Percentiles rank a stretch among this genome's conserved stretches.
phyloP scores from a whole-genome alignment of 2,888 invertebrate genomes.

The Hirtodrosophila duncani region DNA sequence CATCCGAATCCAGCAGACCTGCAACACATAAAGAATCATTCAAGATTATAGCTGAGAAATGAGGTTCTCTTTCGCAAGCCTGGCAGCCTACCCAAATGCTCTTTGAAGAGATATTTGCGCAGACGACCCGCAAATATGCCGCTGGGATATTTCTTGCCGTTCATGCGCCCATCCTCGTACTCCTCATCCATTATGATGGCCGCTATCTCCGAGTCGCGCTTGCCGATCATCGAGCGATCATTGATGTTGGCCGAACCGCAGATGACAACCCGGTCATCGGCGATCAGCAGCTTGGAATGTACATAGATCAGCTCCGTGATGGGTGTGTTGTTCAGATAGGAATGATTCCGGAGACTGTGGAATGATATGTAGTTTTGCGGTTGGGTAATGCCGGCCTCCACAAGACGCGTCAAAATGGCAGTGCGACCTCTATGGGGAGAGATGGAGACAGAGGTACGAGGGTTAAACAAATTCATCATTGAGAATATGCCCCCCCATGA shows the following conservation, averaged over 20 bases:
- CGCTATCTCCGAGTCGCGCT: constrained; percentile 95
- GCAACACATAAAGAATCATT: too few relatives aligned
- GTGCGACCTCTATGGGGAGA: constrained; percentile 85
- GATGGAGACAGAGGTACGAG: background rate
- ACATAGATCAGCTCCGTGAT: constrained; percentile 97
- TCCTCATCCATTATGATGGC: constrained; percentile 91
- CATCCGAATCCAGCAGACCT: constrained; percentile 79
- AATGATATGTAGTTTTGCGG: constrained; percentile 93
- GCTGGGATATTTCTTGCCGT: constrained; percentile 87
- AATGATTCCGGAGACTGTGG: constrained; percentile 92
- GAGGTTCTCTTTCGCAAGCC: too few relatives aligned
- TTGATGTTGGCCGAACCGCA: constrained; percentile 99
- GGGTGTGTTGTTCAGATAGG: constrained; percentile 86
- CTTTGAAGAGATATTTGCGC: constrained; percentile 90
- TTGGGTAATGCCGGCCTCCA: constrained; percentile 87
- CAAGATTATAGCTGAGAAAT: too few relatives aligned
- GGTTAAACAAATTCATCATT: too few relatives aligned
- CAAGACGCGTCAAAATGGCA: constrained; percentile 88
- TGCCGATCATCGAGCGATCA: constrained; percentile 95
- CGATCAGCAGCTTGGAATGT: constrained; percentile 96
- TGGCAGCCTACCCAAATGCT: constrained; percentile 90
- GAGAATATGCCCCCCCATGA: too few relatives aligned
- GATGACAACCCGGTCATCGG: constrained; percentile 93
- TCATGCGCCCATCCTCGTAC: constrained; percentile 89
- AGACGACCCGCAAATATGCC: constrained; percentile 93